These are phyloP conservation scores for Dendrolimus houi DNA, from an alignment of 2,888 invertebrate genomes.

Conservation along the genomic window DNA sequence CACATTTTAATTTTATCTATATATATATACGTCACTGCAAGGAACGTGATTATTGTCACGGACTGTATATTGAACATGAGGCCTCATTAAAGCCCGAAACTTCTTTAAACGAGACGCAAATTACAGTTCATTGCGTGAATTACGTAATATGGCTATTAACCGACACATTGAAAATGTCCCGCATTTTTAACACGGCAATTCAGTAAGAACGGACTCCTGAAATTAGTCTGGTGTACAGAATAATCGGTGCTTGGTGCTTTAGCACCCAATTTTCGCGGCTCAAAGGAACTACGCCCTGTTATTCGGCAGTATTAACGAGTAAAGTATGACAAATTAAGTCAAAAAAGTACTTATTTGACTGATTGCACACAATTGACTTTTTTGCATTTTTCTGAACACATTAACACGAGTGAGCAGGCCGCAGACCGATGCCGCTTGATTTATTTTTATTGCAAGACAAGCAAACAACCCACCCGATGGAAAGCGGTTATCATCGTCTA, in stretches of 20 bases:
- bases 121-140: background rate
- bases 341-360: too few relatives aligned
- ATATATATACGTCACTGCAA: too few relatives aligned
- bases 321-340: background rate
- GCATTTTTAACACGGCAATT: background rate
- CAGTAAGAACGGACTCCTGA: conserved; percentile 1
- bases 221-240: conserved; percentile 7
- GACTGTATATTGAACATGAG: too few relatives aligned
- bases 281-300: conserved; percentile 37
- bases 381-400: conserved; percentile 3
- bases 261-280: conserved; percentile 67
- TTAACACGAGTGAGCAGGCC: too few relatives aligned
- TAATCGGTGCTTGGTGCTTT: conserved; percentile 21
- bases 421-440: too few relatives aligned
- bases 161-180: background rate
- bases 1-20: too few relatives aligned
- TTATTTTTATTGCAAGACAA: too few relatives aligned
- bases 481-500: too few relatives aligned
- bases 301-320: conserved; percentile 40
- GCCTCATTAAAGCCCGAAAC: background rate
- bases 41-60: too few relatives aligned
- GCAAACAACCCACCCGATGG: too few relatives aligned
- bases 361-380: too few relatives aligned
- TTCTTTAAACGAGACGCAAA: background rate
- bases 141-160: background rate